These are phyloP conservation scores for Epiblema foenella DNA, from an alignment of 2,888 invertebrate genomes.

Conservation along the genomic window DNA sequence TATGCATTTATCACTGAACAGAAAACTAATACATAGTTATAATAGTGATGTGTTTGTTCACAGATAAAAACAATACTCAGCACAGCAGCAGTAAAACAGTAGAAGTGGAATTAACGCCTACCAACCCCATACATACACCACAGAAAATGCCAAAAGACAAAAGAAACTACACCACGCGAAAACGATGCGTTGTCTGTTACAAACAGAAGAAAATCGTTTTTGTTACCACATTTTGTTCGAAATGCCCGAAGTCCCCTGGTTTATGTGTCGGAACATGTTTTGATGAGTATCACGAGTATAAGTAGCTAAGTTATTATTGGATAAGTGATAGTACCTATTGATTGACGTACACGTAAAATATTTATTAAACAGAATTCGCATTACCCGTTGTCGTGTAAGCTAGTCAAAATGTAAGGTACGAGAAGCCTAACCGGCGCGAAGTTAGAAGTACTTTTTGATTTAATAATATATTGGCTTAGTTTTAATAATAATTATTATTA, in stretches of 20 bases:
- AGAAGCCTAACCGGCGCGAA: too few relatives aligned
- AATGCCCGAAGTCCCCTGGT: conserved; percentile 5
- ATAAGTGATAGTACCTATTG: too few relatives aligned
- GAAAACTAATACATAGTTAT: background rate
- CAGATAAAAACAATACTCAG: background rate
- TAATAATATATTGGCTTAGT: too few relatives aligned
- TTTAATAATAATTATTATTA: too few relatives aligned
- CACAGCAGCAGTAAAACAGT: too few relatives aligned
- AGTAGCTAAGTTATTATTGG: background rate
- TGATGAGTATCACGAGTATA: conserved; percentile 3
- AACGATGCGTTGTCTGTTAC: conserved; percentile 16
- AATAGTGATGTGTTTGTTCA: background rate
- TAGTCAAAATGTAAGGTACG: too few relatives aligned
- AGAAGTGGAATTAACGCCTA: background rate
- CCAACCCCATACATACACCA: background rate
- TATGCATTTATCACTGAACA: background rate
- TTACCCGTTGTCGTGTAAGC: too few relatives aligned
- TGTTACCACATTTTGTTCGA: conserved; percentile 9
- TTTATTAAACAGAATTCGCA: too few relatives aligned
- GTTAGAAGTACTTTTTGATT: too few relatives aligned
- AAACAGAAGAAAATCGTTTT: conserved; percentile 17
- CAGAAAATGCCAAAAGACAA: conserved; percentile 12
- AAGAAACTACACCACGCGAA: conserved; percentile 4
- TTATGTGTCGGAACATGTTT: conserved; percentile 13
- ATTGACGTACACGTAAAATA: too few relatives aligned